Evolutionary conservation across 1,140 invertebrate species (phyloP).

Genomic region (Oncopodura yosiiana): DNA sequence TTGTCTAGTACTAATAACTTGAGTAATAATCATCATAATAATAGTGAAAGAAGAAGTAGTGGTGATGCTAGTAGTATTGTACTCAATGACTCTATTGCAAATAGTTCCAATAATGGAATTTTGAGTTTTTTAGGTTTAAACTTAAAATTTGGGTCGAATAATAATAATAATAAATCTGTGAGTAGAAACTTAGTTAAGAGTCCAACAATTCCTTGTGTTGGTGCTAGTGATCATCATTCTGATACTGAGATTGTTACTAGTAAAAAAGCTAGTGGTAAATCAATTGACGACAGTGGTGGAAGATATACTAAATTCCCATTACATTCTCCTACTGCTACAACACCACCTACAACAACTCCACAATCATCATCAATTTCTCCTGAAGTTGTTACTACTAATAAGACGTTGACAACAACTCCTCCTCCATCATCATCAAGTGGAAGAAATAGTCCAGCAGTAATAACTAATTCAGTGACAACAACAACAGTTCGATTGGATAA

Average conservation of each 20-base stretch:
- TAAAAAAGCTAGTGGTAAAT: slow-evolving; percentile 18
- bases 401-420: neutral
- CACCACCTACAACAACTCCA: neutral
- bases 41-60: slow-evolving; percentile 13
- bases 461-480: neutral
- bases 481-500: neutral
- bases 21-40: slow-evolving; percentile 17
- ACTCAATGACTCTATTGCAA: neutral
- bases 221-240: neutral
- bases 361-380: neutral
- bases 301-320: slow-evolving; percentile 38
- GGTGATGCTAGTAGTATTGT: neutral
- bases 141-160: too few relatives aligned
- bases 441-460: neutral
- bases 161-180: slow-evolving; percentile 27
- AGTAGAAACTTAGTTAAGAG: slow-evolving; percentile 30
- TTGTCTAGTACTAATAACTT: slow-evolving; percentile 2
- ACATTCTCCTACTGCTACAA: neutral
- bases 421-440: neutral
- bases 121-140: slow-evolving; percentile 29
- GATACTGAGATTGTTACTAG: slow-evolving; percentile 2
- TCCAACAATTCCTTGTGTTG: neutral
- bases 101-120: slow-evolving; percentile 19
- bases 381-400: neutral
- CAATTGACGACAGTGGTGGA: slow-evolving; percentile 31